These are phyloP conservation scores for Gadus chalcogrammus DNA, from an alignment of 2,113 vertebrate species.

Conservation along the genomic window DNA sequence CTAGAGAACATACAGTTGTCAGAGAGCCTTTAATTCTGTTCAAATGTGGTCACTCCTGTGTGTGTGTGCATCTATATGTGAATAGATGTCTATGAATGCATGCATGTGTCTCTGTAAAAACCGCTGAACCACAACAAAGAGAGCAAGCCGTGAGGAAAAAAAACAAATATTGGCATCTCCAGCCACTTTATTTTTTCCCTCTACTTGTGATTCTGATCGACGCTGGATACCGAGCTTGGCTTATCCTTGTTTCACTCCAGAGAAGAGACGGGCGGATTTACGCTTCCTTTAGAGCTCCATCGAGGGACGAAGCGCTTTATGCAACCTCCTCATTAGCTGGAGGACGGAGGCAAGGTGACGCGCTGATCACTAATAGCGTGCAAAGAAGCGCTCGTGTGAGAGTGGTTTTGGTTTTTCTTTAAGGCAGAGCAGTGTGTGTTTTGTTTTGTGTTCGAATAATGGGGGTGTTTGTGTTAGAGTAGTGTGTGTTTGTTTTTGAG, in stretches of 20 bases:
- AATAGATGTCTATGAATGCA: neutral
- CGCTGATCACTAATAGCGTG: too few species aligned
- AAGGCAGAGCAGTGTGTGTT: too few species aligned
- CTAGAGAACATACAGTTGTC: too few species aligned
- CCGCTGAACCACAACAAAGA: constrained; percentile 27
- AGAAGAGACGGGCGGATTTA: constrained; percentile 31
- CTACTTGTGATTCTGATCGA: constrained; percentile 49
- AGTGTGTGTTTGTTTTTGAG: neutral
- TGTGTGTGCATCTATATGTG: constrained; percentile 4
- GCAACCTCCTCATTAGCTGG: too few species aligned
- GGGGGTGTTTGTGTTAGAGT: neutral
- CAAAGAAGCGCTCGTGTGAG: too few species aligned
- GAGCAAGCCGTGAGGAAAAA: constrained; percentile 35
- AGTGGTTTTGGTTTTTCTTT: too few species aligned
- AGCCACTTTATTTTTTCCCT: constrained; percentile 13
- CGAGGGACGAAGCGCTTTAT: constrained; percentile 10
- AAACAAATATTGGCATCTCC: neutral
- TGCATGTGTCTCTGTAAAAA: neutral
- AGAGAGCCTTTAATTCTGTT: neutral
- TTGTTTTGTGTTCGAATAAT: neutral
- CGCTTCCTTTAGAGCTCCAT: constrained; percentile 44
- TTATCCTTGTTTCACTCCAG: constrained; percentile 43
- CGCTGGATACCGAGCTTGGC: constrained; percentile 41
- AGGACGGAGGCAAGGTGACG: too few species aligned
- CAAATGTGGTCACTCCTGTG: neutral